Evolutionary conservation across 2,797 vertebrate species (phyloP).

Genomic region (Clamator glandarius): DNA sequence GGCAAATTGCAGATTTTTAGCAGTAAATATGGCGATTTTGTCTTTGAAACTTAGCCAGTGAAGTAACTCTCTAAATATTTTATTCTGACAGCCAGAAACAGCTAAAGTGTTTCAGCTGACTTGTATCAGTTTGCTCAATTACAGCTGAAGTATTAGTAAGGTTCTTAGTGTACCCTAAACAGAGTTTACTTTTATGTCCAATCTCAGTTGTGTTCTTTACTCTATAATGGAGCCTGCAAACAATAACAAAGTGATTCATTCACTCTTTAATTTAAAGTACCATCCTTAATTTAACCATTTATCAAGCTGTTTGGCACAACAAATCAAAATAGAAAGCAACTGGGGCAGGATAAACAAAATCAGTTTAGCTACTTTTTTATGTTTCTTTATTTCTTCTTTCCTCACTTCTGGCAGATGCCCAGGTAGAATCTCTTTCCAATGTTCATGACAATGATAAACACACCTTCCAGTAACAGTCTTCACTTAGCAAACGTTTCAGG

Average conservation of each 20-base stretch:
- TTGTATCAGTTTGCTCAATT: neutral
- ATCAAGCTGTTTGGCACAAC: neutral
- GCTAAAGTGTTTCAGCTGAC: neutral
- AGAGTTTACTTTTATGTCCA: neutral
- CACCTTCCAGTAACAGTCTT: neutral
- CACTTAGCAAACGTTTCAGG: neutral
- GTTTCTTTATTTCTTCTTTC: neutral
- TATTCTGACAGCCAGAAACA: constrained; percentile 22
- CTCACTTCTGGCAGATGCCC: neutral
- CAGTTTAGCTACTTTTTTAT: neutral
- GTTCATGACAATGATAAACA: neutral
- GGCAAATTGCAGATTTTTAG: constrained; percentile 25
- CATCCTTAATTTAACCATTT: neutral
- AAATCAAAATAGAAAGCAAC: neutral
- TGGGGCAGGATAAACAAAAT: neutral
- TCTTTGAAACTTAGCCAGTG: neutral
- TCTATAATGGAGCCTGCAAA: neutral
- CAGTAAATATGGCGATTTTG: neutral
- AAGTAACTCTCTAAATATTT: neutral
- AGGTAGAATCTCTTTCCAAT: neutral
- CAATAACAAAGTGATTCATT: neutral
- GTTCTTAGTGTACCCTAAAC: neutral
- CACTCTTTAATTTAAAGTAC: neutral
- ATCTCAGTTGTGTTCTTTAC: neutral
- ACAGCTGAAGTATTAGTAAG: neutral